Evolutionary conservation across 2,113 vertebrate genomes (phyloP), one percentile per base, ranked within the genome.

Genomic region (Aegithalos caudatus): DNA sequence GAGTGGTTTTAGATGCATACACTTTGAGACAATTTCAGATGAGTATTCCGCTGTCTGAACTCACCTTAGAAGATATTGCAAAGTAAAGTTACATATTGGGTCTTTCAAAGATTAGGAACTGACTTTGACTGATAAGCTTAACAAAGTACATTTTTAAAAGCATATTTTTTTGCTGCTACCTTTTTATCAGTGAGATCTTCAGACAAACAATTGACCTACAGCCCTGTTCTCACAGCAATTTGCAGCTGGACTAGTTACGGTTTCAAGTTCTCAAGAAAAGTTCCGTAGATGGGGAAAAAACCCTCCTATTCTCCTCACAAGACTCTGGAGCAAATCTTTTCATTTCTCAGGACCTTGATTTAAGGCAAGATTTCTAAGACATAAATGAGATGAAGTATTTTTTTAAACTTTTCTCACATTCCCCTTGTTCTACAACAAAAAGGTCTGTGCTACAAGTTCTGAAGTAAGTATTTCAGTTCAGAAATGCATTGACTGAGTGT

Each of bases 41-140:
- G 20, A 94, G 5, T 11, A 53, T 81, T 96, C 88, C 86, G 61
- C 71, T 86, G 29, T 61, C 42, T 90, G 31, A 81, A 67, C 69
- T 93, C 50, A 72, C 72, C 80, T 92, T 86, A 50, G 24, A 88
- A 92, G 47, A 35, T 71, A 71, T 47, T 96, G 45, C 65, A 84
- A 64, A 64, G 60, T 48, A 38, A 95, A 91, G 60, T 50, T 76
- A 91, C 48, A 62, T 37, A 66, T 45, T 65, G 13, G 31, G 76
- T 93, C 81, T 92, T 97, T 74, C 79, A 62, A 78, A 91, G 72
- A 53, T 85, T 77, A 88, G 74, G 86, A 95, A 88, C 77, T 89
- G 20, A 87, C 40, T 96, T 91, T 70, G 79, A 94, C 77, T 88
- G 45, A 44, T 35, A 74, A 54, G 38, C 61, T 96, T 94, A 73